Conservation (phyloP, 2,797 vertebrate genomes). For the Clarias pachynema region DNA sequence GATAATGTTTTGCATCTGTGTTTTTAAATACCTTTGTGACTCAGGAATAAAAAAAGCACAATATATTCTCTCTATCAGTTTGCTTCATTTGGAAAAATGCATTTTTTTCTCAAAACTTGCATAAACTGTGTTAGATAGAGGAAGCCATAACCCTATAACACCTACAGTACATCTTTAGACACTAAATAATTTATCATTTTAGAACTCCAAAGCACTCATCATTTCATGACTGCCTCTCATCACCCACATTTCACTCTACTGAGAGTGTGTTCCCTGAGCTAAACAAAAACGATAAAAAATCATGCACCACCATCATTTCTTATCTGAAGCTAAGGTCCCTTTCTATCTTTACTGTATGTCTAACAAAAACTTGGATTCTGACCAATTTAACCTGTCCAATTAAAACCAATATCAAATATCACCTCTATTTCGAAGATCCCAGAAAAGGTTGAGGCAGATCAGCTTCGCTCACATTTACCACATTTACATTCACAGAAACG, state of each 20-base stretch:
- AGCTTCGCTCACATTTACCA: background rate
- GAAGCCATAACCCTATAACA: background rate
- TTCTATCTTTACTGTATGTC: background rate
- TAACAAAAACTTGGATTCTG: background rate
- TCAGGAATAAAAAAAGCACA: too few species aligned
- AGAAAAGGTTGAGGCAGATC: background rate
- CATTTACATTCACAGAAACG: background rate
- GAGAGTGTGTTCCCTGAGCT: background rate
- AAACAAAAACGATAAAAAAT: background rate
- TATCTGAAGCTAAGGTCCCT: background rate
- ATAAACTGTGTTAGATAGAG: background rate
- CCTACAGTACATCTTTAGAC: background rate
- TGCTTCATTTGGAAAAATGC: too few species aligned
- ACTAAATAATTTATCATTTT: background rate
- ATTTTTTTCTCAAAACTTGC: too few species aligned
- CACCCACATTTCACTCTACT: background rate
- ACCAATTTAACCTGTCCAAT: background rate
- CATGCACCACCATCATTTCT: background rate
- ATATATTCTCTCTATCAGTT: too few species aligned
- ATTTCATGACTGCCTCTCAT: background rate
- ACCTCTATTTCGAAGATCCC: background rate
- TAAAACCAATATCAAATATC: background rate
- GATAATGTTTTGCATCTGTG: too few species aligned
- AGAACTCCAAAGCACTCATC: background rate
- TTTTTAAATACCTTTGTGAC: too few species aligned